Base-by-base conservation (phyloP, 2,113 vertebrate genomes). In the Siniperca knerii region DNA sequence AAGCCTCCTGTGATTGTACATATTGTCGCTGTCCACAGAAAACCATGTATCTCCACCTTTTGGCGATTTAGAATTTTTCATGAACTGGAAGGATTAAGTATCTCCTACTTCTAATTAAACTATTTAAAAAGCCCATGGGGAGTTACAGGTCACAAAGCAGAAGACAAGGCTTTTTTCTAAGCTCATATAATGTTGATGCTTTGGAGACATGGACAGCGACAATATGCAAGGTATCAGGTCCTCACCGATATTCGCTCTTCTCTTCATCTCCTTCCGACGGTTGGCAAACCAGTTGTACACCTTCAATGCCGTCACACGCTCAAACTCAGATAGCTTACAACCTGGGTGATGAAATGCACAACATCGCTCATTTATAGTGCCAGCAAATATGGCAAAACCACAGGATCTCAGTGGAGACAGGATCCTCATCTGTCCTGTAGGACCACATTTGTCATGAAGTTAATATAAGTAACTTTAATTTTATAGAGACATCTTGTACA, bases 221-320 rank as follows among this genome's bases (percentile, higher is more conserved):
- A 21, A 37, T 1, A 3, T 4, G 3, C 3, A 18, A 4, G 4
- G 8, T 8, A 7, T 65, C n/a, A 46, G 29, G 2, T 46, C 21
- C 92, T 92, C 83, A 97, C 96, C 96, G 62, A 97, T 97, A 73
- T 97, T 97, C 2, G 96, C 96, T 89, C 96, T 92, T 62, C 96
- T 95, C 93, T 97, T 97, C 96, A 97, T 97, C 92, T 97, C 96
- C 93, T 97, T 97, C 48, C 96, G 93, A 54, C 96, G 95, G 84
- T 97, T 97, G 52, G 96, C 96, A 33, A 97, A 97, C 96, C 96
- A 97, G 93, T 97, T 97, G 90, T 97, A 97, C 69, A 97, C 96
- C 92, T 97, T 97, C 76, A 97, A 82, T 0, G 96, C 96, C 0
- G 96, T 97, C 80, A 97, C 96, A 1, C 96, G 94, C 81, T 97